These are phyloP conservation scores for Marronus borbonicus DNA, from an alignment of 2,888 invertebrate species.

Conservation along the genomic window DNA sequence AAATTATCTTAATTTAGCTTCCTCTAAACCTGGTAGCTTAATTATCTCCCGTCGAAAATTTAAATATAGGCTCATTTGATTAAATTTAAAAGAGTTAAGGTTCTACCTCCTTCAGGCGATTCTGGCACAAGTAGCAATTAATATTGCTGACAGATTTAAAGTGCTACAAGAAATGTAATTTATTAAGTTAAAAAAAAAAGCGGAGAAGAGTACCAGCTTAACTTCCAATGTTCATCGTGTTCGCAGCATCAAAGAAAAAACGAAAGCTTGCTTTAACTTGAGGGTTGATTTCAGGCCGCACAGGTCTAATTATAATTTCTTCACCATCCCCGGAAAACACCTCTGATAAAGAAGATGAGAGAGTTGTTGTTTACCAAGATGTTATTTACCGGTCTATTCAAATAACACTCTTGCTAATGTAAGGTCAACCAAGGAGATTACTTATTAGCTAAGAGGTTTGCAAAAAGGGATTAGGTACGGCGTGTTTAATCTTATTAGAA, in stretches of 20 bases:
- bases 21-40: too few species aligned
- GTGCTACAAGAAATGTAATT: background rate
- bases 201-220: background rate
- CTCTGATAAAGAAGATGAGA: background rate
- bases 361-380: background rate
- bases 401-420: background rate
- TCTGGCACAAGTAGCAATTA: constrained; percentile 7
- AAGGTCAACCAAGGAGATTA: constrained; percentile 12
- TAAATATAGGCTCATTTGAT: too few species aligned
- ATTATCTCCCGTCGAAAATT: too few species aligned
- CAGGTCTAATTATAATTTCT: background rate
- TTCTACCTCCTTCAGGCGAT: background rate
- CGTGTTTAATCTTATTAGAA: constrained; percentile 26
- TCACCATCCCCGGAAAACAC: background rate
- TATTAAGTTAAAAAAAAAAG: constrained; percentile 1
- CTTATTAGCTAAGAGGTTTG: background rate
- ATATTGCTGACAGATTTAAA: background rate
- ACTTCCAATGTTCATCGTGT: background rate
- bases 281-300: background rate
- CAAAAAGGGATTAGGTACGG: background rate
- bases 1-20: too few species aligned
- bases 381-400: background rate
- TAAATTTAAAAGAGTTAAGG: too few species aligned
- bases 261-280: background rate
- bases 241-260: background rate